These are phyloP conservation scores for Osedax fenrisi DNA, from an alignment of 2,888 invertebrate species.

Conservation along the genomic window DNA sequence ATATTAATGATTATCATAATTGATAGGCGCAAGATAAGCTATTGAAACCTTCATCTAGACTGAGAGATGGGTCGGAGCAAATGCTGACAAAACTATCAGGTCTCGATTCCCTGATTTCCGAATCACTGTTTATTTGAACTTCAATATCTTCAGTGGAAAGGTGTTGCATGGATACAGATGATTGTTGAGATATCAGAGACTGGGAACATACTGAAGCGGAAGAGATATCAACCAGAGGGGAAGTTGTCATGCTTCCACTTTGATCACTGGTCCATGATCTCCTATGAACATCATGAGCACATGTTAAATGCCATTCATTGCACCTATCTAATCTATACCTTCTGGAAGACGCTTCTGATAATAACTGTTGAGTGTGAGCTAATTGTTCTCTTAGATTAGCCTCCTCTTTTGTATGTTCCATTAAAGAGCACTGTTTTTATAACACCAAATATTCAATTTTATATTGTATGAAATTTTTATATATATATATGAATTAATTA, in stretches of 20 bases:
- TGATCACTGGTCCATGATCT: background rate
- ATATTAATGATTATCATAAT: no score
- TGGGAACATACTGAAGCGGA: background rate
- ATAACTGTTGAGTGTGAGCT: background rate
- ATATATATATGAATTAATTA: background rate
- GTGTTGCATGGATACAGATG: background rate
- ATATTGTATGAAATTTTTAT: background rate
- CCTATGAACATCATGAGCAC: background rate
- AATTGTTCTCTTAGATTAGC: background rate
- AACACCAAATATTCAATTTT: background rate
- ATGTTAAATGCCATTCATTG: no score
- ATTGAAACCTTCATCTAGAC: background rate
- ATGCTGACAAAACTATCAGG: background rate
- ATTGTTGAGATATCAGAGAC: background rate
- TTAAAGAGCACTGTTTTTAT: background rate
- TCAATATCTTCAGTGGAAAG: background rate
- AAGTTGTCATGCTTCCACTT: no score
- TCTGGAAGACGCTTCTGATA: no score
- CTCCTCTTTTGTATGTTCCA: background rate
- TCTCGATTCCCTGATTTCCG: background rate
- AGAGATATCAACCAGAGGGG: background rate
- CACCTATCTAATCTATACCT: no score
- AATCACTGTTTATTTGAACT: background rate
- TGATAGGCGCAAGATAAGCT: no score
- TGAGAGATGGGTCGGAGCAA: background rate